Evolutionary conservation across 2,797 vertebrate genomes (phyloP).

Genomic region (Pantherophis vulpinus): DNA sequence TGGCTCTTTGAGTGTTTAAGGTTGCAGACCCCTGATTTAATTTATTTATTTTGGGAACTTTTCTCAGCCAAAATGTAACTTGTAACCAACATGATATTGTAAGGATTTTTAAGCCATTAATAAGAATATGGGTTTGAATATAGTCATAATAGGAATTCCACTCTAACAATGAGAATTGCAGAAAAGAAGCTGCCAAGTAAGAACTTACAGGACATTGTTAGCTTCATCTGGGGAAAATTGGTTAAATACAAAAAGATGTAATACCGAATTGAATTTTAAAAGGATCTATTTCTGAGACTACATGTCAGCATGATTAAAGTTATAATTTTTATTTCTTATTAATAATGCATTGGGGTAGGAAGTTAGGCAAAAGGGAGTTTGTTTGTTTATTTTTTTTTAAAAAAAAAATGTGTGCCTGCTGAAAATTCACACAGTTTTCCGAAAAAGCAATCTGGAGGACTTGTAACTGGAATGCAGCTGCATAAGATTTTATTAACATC

Average conservation of each 20-base stretch:
- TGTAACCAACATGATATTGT: constrained; percentile 28
- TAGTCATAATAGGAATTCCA: constrained; percentile 63
- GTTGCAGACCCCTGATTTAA: background rate
- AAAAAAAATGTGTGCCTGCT: constrained; percentile 66
- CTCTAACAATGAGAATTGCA: constrained; percentile 61
- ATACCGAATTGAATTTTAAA: constrained; percentile 68
- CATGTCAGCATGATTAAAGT: constrained; percentile 75
- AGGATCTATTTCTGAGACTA: constrained; percentile 75
- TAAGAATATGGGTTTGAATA: constrained; percentile 63
- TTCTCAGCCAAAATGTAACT: constrained; percentile 50
- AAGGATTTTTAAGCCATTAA: constrained; percentile 66
- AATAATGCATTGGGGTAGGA: constrained; percentile 71
- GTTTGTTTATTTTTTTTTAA: constrained; percentile 13
- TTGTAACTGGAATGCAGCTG: constrained; percentile 79
- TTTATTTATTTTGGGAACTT: constrained; percentile 10
- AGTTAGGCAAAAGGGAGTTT: constrained; percentile 67
- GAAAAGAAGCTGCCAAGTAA: constrained; percentile 68
- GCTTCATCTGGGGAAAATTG: constrained; percentile 61
- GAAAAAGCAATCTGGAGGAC: constrained; percentile 75
- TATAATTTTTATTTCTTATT: constrained; percentile 77
- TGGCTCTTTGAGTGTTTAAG: no score
- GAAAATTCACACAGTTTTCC: constrained; percentile 67
- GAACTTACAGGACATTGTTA: constrained; percentile 68
- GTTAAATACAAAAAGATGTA: constrained; percentile 71
- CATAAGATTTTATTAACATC: constrained; percentile 77